These are phyloP conservation scores for Endotricha flammealis DNA, from an alignment of 2,888 invertebrate genomes.

Conservation along the genomic window DNA sequence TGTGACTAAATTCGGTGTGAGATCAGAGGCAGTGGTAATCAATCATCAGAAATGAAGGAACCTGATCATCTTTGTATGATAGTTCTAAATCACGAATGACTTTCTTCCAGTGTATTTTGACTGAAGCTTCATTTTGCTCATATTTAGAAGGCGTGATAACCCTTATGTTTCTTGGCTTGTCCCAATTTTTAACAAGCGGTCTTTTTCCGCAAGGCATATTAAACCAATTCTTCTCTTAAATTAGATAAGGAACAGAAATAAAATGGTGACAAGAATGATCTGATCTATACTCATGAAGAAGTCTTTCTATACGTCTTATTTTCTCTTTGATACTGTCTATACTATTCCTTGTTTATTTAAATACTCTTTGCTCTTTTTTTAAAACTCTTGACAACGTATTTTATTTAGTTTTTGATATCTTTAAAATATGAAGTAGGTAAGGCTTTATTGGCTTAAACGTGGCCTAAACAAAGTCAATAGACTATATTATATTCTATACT, in stretches of 20 bases:
- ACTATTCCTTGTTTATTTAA: no score
- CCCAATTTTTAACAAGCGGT: conserved; percentile 54
- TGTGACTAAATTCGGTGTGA: background rate
- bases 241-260: background rate
- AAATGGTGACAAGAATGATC: background rate
- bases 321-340: no score
- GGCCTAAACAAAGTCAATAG: no score
- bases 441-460: no score
- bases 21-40: background rate
- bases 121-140: conserved; percentile 59
- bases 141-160: conserved; percentile 54
- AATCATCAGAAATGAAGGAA: no score
- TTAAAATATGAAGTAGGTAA: no score
- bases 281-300: no score
- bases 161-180: conserved; percentile 41
- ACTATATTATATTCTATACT: no score
- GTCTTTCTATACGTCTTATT: no score
- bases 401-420: no score
- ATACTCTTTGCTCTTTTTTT: no score
- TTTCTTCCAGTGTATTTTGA: conserved; percentile 63
- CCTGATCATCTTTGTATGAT: conserved; percentile 66
- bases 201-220: conserved; percentile 61
- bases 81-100: conserved; percentile 54
- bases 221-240: background rate
- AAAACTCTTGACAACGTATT: no score